Evolutionary conservation across 2,797 vertebrate genomes (phyloP), one percentile per base, ranked within the genome.

Genomic region (Rhabdophis nuchalis): DNA sequence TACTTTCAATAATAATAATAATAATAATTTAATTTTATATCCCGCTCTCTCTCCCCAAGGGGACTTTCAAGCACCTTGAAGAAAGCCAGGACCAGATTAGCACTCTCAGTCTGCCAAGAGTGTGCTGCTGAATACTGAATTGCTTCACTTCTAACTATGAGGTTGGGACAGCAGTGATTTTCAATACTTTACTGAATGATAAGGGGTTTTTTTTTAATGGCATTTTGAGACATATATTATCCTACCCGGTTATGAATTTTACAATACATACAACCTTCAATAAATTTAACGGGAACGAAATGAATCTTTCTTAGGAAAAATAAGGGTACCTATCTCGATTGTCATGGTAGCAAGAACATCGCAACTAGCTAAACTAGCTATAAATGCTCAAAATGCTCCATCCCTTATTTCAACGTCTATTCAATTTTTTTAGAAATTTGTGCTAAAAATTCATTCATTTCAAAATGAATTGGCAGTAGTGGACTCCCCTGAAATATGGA

Each of bases 141-240:
- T 92, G 13, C 41, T 88, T 94, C 61, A 20, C 52, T 92, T 27
- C 14, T 5, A 89, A 0, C 85, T 58, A 54, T 11, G 90, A 27
- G 9, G 5, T 27, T 87, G 89, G 58, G 88, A 93, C 94, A 93
- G 29, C 14, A 93, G 5, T 1, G 89, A 68, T 91, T 94, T 89
- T 86, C n/a, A 87, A 0, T 85, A 64, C 91, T 91, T 92, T 0
- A 3, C 0, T 77, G 61, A 93, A 36, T 91, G n/a, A 87, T 20
- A 72, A 72, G 32, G 1, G 32, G 23, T 14, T 5, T 5, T 85
- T 82, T 87, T 46, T 23, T 90, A 93, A 36, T 91, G 89, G 46
- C 23, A 64, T 27, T 95, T 54, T 88, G 46, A 93, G 54, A 13
- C 56, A 60, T 46, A 86, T 57, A 82, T 72, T 94, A 58, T 9